phyloP scores from a whole-genome alignment of 2,888 invertebrate genomes.

The Synergus gifuensis region DNA sequence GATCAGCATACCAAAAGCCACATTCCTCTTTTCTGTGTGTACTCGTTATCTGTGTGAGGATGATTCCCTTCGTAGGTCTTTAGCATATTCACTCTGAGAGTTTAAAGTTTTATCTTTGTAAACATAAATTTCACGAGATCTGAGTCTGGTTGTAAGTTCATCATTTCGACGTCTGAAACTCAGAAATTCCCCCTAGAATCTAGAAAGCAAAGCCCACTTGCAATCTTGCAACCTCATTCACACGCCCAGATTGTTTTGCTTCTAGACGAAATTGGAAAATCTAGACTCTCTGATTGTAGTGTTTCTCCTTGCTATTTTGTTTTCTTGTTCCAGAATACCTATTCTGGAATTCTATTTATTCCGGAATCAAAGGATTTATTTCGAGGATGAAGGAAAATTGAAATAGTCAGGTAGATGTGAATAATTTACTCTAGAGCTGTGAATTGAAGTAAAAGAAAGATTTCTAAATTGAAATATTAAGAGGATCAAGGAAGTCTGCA shows the following conservation, averaged over 20 bases:
- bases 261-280: constrained; percentile 34
- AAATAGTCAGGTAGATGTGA: background rate
- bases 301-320: background rate
- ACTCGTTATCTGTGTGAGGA: constrained; percentile 3
- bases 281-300: background rate
- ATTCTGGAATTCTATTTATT: background rate
- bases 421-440: background rate
- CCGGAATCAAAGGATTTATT: background rate
- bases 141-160: constrained; percentile 26
- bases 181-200: constrained; percentile 9
- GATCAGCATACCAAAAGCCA: constrained; percentile 66
- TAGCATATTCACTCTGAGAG: constrained; percentile 9
- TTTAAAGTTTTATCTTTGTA: constrained; percentile 36
- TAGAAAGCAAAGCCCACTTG: constrained; percentile 18
- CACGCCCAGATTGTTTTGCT: constrained; percentile 41
- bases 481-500: background rate
- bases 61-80: constrained; percentile 23
- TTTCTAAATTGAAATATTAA: background rate
- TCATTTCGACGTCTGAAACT: constrained; percentile 29
- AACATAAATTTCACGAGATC: constrained; percentile 31
- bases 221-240: constrained; percentile 40
- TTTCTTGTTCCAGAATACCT: background rate
- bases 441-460: background rate
- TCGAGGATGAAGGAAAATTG: background rate
- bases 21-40: constrained; percentile 57